A percentile compares a stretch with the other conserved stretches of the same genome.
Conservation (phyloP, 2,888 invertebrate genomes). For the Zootermopsis nevadensis region DNA sequence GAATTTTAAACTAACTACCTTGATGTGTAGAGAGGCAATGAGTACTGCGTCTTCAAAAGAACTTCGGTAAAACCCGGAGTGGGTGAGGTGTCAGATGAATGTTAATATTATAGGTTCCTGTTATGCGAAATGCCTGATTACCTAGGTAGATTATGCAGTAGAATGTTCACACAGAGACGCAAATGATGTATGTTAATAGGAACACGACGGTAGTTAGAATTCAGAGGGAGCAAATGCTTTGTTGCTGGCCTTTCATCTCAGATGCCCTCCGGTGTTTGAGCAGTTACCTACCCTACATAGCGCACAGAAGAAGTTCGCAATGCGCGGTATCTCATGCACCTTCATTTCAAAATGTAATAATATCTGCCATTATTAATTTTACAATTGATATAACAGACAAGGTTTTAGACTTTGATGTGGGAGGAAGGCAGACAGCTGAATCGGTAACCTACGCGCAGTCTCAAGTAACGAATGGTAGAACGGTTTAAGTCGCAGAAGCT, state of each 20-base stretch:
- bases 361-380: too few species aligned
- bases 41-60: not conserved
- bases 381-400: too few species aligned
- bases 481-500: too few species aligned
- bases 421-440: too few species aligned
- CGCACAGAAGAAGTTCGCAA: not conserved
- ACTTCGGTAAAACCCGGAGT: not conserved
- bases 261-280: not conserved
- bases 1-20: too few species aligned
- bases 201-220: not conserved
- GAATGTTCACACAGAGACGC: slow-evolving; percentile 18
- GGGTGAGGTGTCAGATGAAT: too few species aligned
- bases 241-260: not conserved
- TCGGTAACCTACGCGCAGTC: too few species aligned
- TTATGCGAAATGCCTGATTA: not conserved
- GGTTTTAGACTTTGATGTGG: too few species aligned
- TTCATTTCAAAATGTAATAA: too few species aligned
- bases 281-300: not conserved
- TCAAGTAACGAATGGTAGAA: too few species aligned
- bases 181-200: slow-evolving; percentile 24
- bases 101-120: not conserved
- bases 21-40: too few species aligned
- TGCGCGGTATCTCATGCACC: not conserved
- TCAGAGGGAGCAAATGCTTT: slow-evolving; percentile 2
- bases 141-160: not conserved